Conservation (phyloP, 2,888 invertebrate genomes). For the Invenusta paracnida region DNA sequence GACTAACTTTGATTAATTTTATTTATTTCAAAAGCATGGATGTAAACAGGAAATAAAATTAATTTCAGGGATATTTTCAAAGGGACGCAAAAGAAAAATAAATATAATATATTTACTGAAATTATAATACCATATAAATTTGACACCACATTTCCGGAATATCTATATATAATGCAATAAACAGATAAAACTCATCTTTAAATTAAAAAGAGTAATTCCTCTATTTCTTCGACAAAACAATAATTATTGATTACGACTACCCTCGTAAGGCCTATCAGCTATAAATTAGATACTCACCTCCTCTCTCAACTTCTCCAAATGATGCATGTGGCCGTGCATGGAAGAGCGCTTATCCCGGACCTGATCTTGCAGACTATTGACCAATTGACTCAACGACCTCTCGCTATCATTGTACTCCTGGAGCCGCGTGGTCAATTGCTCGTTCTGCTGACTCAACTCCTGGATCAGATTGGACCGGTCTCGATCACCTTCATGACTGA, state of each 20-base stretch:
- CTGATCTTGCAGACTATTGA: constrained; percentile 33
- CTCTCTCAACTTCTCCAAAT: constrained; percentile 78
- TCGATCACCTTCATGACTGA: constrained; percentile 29
- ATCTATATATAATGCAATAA: too few relatives aligned
- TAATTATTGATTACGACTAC: constrained; percentile 79
- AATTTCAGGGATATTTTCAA: too few relatives aligned
- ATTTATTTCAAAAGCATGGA: too few relatives aligned
- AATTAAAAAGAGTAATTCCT: too few relatives aligned
- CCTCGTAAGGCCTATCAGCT: constrained; percentile 75
- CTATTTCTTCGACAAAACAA: constrained; percentile 70
- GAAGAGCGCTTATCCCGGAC: constrained; percentile 65
- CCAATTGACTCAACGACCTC: background rate
- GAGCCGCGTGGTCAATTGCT: constrained; percentile 76
- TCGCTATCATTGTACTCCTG: constrained; percentile 5
- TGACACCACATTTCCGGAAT: too few relatives aligned
- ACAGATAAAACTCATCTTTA: too few relatives aligned
- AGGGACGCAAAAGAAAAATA: too few relatives aligned
- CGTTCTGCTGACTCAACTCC: constrained; percentile 82
- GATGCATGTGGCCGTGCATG: constrained; percentile 80
- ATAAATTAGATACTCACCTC: constrained; percentile 65
- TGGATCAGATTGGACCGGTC: constrained; percentile 63
- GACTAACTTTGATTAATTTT: too few relatives aligned
- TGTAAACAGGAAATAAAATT: too few relatives aligned
- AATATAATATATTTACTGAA: too few relatives aligned
- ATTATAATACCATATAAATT: too few relatives aligned